Percentiles rank a stretch among this genome's conserved stretches.
phyloP scores from a whole-genome alignment of 1,140 invertebrate species.

The Himalopsyche phryganea region DNA sequence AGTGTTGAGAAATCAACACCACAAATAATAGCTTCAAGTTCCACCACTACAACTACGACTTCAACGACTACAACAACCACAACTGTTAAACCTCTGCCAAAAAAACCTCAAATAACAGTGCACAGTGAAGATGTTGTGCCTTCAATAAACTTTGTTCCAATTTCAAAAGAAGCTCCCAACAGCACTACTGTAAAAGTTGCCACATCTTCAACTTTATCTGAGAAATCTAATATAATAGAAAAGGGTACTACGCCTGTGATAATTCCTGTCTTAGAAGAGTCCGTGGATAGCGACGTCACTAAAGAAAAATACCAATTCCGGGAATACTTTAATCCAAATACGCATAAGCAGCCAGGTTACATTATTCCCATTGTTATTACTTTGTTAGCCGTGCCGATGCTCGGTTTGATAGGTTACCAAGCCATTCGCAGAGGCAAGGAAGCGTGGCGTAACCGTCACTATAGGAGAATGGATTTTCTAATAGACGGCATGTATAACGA shows the following conservation, averaged over 20 bases:
- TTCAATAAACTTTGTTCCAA: slow-evolving; percentile 37
- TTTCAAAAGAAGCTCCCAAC: slow-evolving; percentile 31
- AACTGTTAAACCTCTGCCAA: slow-evolving; percentile 36
- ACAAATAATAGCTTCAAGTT: neutral
- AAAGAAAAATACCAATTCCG: slow-evolving; percentile 3
- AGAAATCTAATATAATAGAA: neutral
- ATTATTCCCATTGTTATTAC: slow-evolving; percentile 64
- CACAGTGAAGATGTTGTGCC: slow-evolving; percentile 36
- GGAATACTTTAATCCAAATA: slow-evolving; percentile 32
- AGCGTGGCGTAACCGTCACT: slow-evolving; percentile 73
- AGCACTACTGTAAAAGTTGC: neutral
- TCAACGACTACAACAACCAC: slow-evolving; percentile 16
- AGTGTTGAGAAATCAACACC: too few relatives aligned
- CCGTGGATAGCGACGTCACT: slow-evolving; percentile 1
- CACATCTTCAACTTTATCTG: neutral
- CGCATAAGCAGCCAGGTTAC: slow-evolving; percentile 53
- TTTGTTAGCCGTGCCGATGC: slow-evolving; percentile 61
- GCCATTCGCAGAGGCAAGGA: slow-evolving; percentile 63
- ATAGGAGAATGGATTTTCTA: slow-evolving; percentile 74
- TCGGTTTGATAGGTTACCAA: slow-evolving; percentile 58
- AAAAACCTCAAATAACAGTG: slow-evolving; percentile 43
- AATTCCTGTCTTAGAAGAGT: slow-evolving; percentile 4
- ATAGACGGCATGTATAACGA: slow-evolving; percentile 80
- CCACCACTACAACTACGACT: neutral
- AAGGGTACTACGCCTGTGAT: neutral